Conservation (phyloP, 2,113 vertebrate genomes). For the Phocoena phocoena region DNA sequence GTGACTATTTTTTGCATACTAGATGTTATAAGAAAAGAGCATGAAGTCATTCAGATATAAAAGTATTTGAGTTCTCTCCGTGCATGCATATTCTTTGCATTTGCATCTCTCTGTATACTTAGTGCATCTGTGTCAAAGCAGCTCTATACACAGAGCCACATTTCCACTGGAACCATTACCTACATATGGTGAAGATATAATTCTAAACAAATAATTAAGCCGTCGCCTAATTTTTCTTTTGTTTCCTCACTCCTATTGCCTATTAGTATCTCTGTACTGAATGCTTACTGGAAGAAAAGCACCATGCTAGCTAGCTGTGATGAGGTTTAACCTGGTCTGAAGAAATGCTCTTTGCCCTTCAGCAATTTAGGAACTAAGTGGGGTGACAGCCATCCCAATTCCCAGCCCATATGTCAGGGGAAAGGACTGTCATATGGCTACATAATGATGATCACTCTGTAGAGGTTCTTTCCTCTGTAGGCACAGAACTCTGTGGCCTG, state of each 20-base stretch:
- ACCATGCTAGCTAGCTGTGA: neutral
- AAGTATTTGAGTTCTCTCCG: neutral
- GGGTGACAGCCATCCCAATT: slow-evolving; percentile 49
- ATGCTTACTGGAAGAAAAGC: neutral
- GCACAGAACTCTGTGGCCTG: neutral
- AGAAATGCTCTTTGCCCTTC: slow-evolving; percentile 56
- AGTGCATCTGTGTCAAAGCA: neutral
- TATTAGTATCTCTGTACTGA: neutral
- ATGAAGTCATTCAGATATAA: neutral
- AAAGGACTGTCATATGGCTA: slow-evolving; percentile 35
- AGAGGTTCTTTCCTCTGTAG: neutral
- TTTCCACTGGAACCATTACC: neutral
- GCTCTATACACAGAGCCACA: neutral
- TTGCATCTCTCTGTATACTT: neutral
- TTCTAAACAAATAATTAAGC: neutral
- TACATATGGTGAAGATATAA: neutral
- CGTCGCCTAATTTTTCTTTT: neutral
- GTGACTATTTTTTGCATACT: neutral
- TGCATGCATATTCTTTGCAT: fast-evolving
- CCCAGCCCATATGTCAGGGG: slow-evolving; percentile 59
- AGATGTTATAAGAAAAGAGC: neutral
- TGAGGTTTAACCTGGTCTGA: neutral
- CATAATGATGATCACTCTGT: slow-evolving; percentile 35
- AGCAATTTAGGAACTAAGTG: slow-evolving; percentile 45
- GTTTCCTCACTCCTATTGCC: neutral